phyloP scores from a whole-genome alignment of 2,888 invertebrate genomes.

The Leptinotarsa tumamoca region DNA sequence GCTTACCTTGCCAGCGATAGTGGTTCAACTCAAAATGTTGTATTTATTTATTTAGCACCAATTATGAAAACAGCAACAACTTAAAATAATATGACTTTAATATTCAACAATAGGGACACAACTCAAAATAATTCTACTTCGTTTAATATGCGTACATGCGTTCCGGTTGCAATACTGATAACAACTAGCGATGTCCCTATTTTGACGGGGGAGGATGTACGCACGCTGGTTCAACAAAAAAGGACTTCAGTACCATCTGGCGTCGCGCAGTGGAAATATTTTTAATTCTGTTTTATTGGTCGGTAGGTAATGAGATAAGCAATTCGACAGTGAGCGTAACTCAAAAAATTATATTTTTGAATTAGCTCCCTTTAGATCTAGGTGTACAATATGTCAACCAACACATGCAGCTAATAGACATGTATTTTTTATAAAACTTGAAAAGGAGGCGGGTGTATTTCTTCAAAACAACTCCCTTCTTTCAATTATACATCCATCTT shows the following conservation, averaged over 20 bases:
- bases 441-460: too few species aligned
- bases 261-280: background rate
- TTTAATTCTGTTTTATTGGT: slow-evolving; percentile 1
- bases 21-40: background rate
- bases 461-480: too few species aligned
- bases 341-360: background rate
- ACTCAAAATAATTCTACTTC: slow-evolving; percentile 1
- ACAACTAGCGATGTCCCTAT: slow-evolving; percentile 2
- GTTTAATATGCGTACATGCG: background rate
- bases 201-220: background rate
- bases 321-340: slow-evolving; percentile 9
- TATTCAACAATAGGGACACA: slow-evolving; percentile 5
- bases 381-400: background rate
- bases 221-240: background rate
- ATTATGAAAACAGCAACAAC: background rate
- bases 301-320: background rate
- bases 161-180: background rate
- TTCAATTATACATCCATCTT: too few species aligned
- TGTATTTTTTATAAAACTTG: too few species aligned
- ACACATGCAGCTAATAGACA: too few species aligned
- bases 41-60: slow-evolving; percentile 5
- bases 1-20: background rate
- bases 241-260: background rate
- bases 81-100: background rate
- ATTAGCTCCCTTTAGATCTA: slow-evolving; percentile 10